Evolutionary conservation across 2,888 invertebrate species (phyloP).

Genomic region (Lasius platythorax): DNA sequence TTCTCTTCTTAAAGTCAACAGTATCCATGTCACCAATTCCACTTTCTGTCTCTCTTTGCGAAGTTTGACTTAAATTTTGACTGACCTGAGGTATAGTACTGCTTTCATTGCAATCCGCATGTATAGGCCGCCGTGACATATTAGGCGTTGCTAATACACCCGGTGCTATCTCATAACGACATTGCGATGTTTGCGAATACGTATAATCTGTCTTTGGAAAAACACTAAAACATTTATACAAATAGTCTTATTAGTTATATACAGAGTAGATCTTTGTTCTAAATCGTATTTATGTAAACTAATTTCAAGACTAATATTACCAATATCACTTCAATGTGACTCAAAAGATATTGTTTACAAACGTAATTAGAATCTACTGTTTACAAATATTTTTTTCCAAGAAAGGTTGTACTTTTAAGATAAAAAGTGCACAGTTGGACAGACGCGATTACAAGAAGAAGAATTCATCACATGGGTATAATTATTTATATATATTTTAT

Average conservation of each 20-base stretch:
- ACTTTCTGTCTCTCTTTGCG: slow-evolving; percentile 53
- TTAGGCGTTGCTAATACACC: slow-evolving; percentile 95
- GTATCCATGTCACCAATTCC: slow-evolving; percentile 51
- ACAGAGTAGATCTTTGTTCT: background rate
- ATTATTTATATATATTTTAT: background rate
- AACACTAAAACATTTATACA: slow-evolving; percentile 88
- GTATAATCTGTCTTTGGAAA: slow-evolving; percentile 97
- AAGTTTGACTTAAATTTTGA: slow-evolving; percentile 71
- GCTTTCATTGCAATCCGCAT: slow-evolving; percentile 76
- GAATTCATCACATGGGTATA: background rate
- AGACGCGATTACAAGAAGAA: background rate
- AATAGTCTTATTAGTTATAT: background rate
- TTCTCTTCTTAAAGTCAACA: slow-evolving; percentile 28
- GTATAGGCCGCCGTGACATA: slow-evolving; percentile 92
- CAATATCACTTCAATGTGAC: background rate
- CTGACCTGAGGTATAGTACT: slow-evolving; percentile 71
- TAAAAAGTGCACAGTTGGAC: background rate
- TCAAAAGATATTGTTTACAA: background rate
- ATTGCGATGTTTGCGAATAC: slow-evolving; percentile 93
- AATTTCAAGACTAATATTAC: background rate
- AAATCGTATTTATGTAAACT: background rate
- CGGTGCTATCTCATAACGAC: slow-evolving; percentile 92
- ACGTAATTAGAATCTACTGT: slow-evolving; percentile 1
- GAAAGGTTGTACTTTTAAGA: background rate
- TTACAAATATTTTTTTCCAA: slow-evolving; percentile 18